A percentile compares a stretch with the other conserved stretches of the same genome.
Conservation (phyloP, 2,888 invertebrate genomes). For the Congeria kusceri region DNA sequence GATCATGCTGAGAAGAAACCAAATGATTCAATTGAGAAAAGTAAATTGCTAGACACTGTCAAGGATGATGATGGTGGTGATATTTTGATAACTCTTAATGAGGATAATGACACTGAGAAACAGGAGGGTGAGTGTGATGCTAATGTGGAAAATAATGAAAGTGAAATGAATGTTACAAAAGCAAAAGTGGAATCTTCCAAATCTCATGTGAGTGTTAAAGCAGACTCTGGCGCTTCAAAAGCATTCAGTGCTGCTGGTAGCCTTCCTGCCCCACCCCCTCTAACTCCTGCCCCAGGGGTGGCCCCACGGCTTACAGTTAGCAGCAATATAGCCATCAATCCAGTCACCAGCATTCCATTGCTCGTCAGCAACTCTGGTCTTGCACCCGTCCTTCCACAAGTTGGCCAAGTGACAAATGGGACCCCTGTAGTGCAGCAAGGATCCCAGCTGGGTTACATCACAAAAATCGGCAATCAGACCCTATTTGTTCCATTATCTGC, state of each 20-base stretch:
- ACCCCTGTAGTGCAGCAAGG: conserved; percentile 40
- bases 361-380: background rate
- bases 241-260: conserved; percentile 10
- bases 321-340: background rate
- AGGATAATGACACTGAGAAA: conserved; percentile 14
- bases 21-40: conserved; percentile 29
- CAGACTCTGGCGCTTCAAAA: background rate
- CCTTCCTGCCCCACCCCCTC: background rate
- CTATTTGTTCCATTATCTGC: conserved; percentile 54
- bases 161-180: background rate
- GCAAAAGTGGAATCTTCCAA: background rate
- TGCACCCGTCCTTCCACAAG: conserved; percentile 17
- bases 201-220: background rate
- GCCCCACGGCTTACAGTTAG: background rate
- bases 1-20: conserved; percentile 16
- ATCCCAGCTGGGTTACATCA: conserved; percentile 53
- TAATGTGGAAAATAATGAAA: conserved; percentile 27
- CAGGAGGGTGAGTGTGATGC: conserved; percentile 20
- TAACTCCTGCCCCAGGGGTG: conserved; percentile 11
- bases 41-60: conserved; percentile 56
- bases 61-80: conserved; percentile 64
- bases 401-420: background rate
- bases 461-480: conserved; percentile 46
- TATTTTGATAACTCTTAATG: conserved; percentile 65
- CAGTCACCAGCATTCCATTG: conserved; percentile 1